A percentile compares a stretch with the other conserved stretches of the same genome.
Evolutionary conservation across 2,888 invertebrate genomes (phyloP).

Genomic region (Linnaemya vulpina): DNA sequence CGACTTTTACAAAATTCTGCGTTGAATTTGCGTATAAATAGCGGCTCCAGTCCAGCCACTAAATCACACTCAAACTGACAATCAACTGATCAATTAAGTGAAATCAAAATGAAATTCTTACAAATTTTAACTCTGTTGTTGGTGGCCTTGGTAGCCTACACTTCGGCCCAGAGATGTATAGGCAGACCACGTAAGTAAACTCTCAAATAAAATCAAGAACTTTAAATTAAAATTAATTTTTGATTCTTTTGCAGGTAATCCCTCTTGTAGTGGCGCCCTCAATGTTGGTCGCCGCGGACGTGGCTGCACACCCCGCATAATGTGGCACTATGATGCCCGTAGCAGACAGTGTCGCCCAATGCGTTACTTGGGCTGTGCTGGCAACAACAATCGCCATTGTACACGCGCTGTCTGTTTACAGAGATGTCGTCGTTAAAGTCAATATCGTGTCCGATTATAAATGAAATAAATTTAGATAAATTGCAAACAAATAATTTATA

Average conservation of each 20-base stretch:
- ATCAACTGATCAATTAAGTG: neutral
- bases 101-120: conserved; percentile 43
- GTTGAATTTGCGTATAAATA: conserved; percentile 12
- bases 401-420: conserved; percentile 16
- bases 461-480: neutral
- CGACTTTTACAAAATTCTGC: no score
- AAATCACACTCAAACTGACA: neutral
- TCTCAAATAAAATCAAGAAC: no score
- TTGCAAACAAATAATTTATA: no score
- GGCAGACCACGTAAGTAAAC: conserved; percentile 22
- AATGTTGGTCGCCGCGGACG: conserved; percentile 10
- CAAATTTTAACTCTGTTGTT: conserved; percentile 35
- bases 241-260: neutral
- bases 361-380: conserved; percentile 57
- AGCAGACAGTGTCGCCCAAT: conserved; percentile 40
- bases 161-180: conserved; percentile 30
- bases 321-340: conserved; percentile 9
- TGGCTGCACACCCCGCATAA: conserved; percentile 1
- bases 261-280: conserved; percentile 18
- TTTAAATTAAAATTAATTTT: no score
- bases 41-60: neutral
- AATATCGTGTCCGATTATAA: no score
- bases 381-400: conserved; percentile 67
- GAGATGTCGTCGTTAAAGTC: conserved; percentile 9
- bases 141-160: conserved; percentile 31